phyloP scores from a whole-genome alignment of 30 jellyfish, hydroid and myxozoan genomes.

The Aurelia coerulea region DNA sequence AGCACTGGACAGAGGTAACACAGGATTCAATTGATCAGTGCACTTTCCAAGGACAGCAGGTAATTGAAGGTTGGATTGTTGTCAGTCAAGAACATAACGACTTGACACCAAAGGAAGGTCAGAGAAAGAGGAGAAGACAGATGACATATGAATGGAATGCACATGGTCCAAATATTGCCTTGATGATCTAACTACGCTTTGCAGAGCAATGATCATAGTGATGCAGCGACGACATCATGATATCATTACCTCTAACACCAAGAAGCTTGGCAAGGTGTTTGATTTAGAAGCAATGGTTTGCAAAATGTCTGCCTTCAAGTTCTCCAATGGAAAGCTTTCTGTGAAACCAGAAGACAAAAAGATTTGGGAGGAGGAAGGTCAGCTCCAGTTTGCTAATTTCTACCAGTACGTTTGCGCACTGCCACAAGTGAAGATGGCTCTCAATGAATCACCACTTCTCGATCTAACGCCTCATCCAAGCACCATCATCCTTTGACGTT shows the following conservation, averaged over 20 bases:
- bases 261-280: too few relatives aligned
- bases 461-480: too few relatives aligned
- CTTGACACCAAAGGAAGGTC: neutral
- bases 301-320: slow-evolving; percentile 3
- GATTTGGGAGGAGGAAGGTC: slow-evolving; percentile 23
- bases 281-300: too few relatives aligned
- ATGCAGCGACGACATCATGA: neutral
- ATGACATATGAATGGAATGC: slow-evolving; percentile 13
- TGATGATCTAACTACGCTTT: neutral
- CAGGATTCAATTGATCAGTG: slow-evolving; percentile 1
- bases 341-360: slow-evolving; percentile 11
- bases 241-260: too few relatives aligned
- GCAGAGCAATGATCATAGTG: neutral
- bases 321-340: neutral
- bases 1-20: slow-evolving; percentile 3
- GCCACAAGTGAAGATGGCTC: too few relatives aligned
- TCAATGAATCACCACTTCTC: too few relatives aligned
- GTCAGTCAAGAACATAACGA: neutral
- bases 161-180: slow-evolving; percentile 14
- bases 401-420: slow-evolving; percentile 8
- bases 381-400: slow-evolving; percentile 4
- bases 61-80: neutral
- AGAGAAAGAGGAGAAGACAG: neutral
- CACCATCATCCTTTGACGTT: too few relatives aligned
- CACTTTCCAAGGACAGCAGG: neutral